Evolutionary conservation across 2,888 invertebrate species (phyloP).

Genomic region (Drosophila nr. perissopoda): DNA sequence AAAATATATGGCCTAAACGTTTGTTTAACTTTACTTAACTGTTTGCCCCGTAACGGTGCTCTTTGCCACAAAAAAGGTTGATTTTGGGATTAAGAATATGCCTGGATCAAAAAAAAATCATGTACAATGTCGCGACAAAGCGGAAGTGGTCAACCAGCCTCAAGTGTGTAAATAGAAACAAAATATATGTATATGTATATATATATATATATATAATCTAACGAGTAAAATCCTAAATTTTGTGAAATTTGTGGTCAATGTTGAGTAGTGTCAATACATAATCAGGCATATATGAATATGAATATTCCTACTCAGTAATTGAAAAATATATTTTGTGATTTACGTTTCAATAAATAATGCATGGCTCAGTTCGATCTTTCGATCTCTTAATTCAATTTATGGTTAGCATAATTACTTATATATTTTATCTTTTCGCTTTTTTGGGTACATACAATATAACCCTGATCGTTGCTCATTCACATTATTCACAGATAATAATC

Average conservation of each 20-base stretch:
- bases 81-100: constrained; percentile 16
- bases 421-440: background rate
- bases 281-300: background rate
- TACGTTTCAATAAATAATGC: background rate
- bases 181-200: background rate
- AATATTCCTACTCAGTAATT: background rate
- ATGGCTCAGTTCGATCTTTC: background rate
- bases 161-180: constrained; percentile 28
- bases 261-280: background rate
- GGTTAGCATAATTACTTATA: background rate
- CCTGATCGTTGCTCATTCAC: constrained; percentile 43
- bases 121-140: constrained; percentile 50
- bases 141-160: constrained; percentile 44
- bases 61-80: constrained; percentile 10
- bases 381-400: background rate
- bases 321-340: background rate
- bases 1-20: constrained; percentile 26
- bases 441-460: background rate
- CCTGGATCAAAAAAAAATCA: constrained; percentile 1
- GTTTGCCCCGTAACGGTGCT: constrained; percentile 45
- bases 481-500: constrained; percentile 17
- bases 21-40: constrained; percentile 68
- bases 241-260: background rate
- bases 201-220: background rate
- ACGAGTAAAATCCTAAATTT: background rate